Conservation (phyloP, 92 coral and sea anemone species). For the Isaurus tuberculatus region DNA sequence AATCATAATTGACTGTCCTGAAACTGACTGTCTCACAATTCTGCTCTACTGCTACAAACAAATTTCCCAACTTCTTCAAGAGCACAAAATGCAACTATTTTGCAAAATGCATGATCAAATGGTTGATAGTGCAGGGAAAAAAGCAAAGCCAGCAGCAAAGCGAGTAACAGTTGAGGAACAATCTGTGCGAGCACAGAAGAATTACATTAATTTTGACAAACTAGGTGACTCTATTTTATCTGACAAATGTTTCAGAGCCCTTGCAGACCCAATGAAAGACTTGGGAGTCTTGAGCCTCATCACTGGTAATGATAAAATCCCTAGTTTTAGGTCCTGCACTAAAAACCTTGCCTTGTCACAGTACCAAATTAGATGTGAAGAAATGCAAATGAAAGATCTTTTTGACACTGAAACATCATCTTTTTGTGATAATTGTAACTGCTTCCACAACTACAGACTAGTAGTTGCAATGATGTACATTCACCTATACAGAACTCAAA, state of each 20-base stretch:
- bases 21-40: slow-evolving; percentile 50
- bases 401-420: background rate
- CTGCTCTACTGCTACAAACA: slow-evolving; percentile 24
- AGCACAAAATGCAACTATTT: slow-evolving; percentile 15
- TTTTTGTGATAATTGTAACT: slow-evolving; percentile 26
- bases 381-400: slow-evolving; percentile 14
- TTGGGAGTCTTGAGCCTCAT: background rate
- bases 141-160: slow-evolving; percentile 40
- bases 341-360: slow-evolving; percentile 39
- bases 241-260: slow-evolving; percentile 1
- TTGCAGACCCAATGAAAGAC: background rate
- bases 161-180: slow-evolving; percentile 28
- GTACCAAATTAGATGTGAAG: slow-evolving; percentile 13
- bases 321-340: slow-evolving; percentile 42
- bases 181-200: slow-evolving; percentile 14
- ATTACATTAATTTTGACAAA: background rate
- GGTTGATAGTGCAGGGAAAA: slow-evolving; percentile 33
- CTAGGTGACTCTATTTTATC: slow-evolving; percentile 12
- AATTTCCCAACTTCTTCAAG: slow-evolving; percentile 16
- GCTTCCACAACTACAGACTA: slow-evolving; percentile 3
- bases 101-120: slow-evolving; percentile 46
- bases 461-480: slow-evolving; percentile 46
- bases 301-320: slow-evolving; percentile 22
- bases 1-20: slow-evolving; percentile 53
- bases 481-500: slow-evolving; percentile 40